phyloP scores from a whole-genome alignment of 2,797 vertebrate species.

The Gymnocypris eckloni region DNA sequence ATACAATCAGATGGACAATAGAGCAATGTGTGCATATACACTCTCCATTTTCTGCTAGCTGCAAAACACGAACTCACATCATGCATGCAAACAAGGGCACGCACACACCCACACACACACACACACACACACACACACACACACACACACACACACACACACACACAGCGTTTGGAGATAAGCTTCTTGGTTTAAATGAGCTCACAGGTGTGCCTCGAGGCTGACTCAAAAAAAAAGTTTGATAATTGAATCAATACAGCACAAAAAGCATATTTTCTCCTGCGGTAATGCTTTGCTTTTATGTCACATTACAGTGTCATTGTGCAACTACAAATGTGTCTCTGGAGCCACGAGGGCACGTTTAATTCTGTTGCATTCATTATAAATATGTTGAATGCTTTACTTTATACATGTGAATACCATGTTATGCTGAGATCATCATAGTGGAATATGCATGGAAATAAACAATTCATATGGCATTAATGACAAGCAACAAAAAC shows the following conservation, averaged over 20 bases:
- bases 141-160: not conserved
- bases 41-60: conserved; percentile 42
- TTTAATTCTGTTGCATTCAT: conserved; percentile 15
- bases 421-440: not conserved
- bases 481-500: not conserved
- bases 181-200: conserved; percentile 39
- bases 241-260: conserved; percentile 47
- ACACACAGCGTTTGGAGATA: not conserved
- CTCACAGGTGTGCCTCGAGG: conserved; percentile 18
- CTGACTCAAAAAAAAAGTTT: not conserved
- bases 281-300: conserved; percentile 21
- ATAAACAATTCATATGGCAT: not conserved
- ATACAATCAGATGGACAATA: conserved; percentile 52
- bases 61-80: conserved; percentile 24
- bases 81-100: conserved; percentile 36
- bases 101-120: not conserved
- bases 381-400: not conserved
- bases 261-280: conserved; percentile 41
- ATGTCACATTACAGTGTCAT: conserved; percentile 24
- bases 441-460: not conserved
- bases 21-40: conserved; percentile 36
- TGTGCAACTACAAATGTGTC: conserved; percentile 29
- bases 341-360: not conserved
- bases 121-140: conserved; percentile 1
- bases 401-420: not conserved